Conservation (phyloP, 2,797 vertebrate genomes). For the Tarsius wallacei region DNA sequence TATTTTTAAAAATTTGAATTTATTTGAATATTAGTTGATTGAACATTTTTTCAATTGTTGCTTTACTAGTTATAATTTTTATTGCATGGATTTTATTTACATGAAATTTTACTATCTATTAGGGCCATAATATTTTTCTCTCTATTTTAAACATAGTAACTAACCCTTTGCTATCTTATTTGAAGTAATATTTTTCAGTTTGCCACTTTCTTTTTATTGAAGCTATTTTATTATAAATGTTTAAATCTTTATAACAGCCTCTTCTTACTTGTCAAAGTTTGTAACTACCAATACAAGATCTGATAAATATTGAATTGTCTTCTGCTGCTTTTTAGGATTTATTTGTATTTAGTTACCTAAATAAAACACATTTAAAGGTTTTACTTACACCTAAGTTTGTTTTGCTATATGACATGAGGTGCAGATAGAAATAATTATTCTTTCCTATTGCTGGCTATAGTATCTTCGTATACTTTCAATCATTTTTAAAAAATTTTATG, state of each 20-base stretch:
- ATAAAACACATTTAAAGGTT: not conserved
- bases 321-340: not conserved
- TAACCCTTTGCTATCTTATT: not conserved
- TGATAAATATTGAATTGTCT: not conserved
- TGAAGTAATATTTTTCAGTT: not conserved
- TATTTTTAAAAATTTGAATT: conserved; percentile 8
- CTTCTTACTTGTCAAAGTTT: not conserved
- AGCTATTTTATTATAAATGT: conserved; percentile 35
- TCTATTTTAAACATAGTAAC: not conserved
- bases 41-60: not conserved
- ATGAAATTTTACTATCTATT: not conserved
- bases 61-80: conserved; percentile 7
- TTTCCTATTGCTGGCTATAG: not conserved
- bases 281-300: not conserved
- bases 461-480: not conserved
- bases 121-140: not conserved
- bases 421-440: not conserved
- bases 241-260: conserved; percentile 27
- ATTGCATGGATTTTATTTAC: not conserved
- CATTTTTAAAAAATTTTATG: not conserved
- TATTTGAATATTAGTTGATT: not conserved
- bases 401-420: not conserved
- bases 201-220: conserved; percentile 16
- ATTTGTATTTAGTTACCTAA: conserved; percentile 2
- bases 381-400: not conserved